Evolutionary conservation across 1,140 invertebrate genomes (phyloP), one percentile per base, ranked within the genome.

Genomic region (Diachasmimorpha longicaudata): DNA sequence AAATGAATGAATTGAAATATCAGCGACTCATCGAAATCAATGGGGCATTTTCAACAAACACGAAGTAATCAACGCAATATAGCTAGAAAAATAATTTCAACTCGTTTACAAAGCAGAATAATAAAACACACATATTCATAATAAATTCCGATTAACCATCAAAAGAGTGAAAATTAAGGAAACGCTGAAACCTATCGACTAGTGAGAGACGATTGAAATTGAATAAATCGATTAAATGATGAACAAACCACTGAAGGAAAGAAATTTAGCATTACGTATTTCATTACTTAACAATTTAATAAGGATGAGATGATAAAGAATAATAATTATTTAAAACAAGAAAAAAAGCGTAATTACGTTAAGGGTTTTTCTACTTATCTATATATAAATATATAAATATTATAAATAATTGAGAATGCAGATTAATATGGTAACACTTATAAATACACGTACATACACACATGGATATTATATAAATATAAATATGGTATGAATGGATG

Each of bases 351-450:
- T 81, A 79, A 78, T 76, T 75, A 80, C 55, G 77, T 72, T 78
- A 81, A 79, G 80, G 77, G 80, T 86, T 87, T 87, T 87, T 87
- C 85, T 87, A 86, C 85, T 85, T 85, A 85, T 84, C 82, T 85
- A 85, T 84, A 84, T 82, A 81, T 74, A 66, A 66, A 66, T 31
- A 42, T 68, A 68, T 37, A 68, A 37, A 36, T 72, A 72, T 72
- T 72, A 70, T 76, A 68, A 71, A 76, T 63, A 71, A 74, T 42
- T 71, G 42, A 71, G 25, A 70, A 37, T 70, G 66, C 37, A 23
- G 70, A 72, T 70, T 48, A 72, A 52, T 11, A 66, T 58, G 23
- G 58, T 76, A 39, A 82, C 81, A 79, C 76, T 78, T 77, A 79
- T 76, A 79, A 72, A 79, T 78, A 76, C 78, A 72, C 75, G 58